phyloP scores from a whole-genome alignment of 2,888 invertebrate species.

The Epinotia ramella region DNA sequence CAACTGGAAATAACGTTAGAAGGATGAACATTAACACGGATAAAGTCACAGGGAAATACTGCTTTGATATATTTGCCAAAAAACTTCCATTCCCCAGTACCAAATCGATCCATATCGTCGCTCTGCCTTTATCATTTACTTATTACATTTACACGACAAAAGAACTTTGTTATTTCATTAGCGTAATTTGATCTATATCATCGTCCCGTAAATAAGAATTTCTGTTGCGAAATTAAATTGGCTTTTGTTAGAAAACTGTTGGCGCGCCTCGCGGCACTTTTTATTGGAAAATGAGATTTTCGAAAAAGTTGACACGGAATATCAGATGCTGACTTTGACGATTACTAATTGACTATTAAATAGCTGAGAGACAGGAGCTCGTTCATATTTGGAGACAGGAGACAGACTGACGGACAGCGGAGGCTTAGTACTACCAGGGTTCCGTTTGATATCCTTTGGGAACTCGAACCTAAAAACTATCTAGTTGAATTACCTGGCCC shows the following conservation, averaged over 20 bases:
- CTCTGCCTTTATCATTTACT: constrained; percentile 1
- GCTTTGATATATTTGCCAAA: not conserved
- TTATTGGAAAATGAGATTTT: constrained; percentile 14
- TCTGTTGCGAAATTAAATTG: constrained; percentile 19
- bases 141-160: constrained; percentile 7
- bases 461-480: too few relatives aligned
- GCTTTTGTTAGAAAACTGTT: not conserved
- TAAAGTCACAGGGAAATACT: too few relatives aligned
- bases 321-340: constrained; percentile 6
- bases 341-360: constrained; percentile 2
- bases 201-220: constrained; percentile 11
- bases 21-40: too few relatives aligned
- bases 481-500: too few relatives aligned
- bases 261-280: constrained; percentile 7
- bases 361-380: not conserved
- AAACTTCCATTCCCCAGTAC: not conserved
- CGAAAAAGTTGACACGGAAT: not conserved
- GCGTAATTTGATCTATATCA: constrained; percentile 24
- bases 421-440: too few relatives aligned
- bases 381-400: too few relatives aligned
- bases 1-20: too few relatives aligned
- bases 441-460: too few relatives aligned
- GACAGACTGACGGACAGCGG: too few relatives aligned
- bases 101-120: not conserved
- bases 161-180: constrained; percentile 25